Evolutionary conservation across 2,888 invertebrate genomes (phyloP).

Genomic region (Itoplectis maculator): DNA sequence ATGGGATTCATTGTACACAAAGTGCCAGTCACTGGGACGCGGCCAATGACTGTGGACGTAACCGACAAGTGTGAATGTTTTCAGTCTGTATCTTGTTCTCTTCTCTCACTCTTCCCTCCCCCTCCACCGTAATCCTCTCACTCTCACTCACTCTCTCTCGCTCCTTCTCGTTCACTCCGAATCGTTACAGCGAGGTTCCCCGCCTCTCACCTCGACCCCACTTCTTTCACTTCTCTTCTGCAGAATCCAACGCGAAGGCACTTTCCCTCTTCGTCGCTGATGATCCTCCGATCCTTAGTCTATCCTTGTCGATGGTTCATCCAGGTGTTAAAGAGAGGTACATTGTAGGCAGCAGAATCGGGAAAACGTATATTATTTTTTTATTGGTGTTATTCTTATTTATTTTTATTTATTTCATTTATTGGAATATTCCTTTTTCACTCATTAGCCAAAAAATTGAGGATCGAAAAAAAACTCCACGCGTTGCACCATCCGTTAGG

Average conservation of each 20-base stretch:
- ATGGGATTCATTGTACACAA: not conserved
- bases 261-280: conserved; percentile 16
- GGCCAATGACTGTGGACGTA: conserved; percentile 2
- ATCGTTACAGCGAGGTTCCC: conserved; percentile 18
- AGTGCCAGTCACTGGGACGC: not conserved
- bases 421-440: not conserved
- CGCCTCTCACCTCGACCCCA: conserved; percentile 22
- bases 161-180: not conserved
- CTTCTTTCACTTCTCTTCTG: conserved; percentile 18
- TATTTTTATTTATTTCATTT: too few relatives aligned
- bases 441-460: too few relatives aligned
- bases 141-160: not conserved
- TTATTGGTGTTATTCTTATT: not conserved
- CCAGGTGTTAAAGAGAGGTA: conserved; percentile 16
- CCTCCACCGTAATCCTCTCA: too few relatives aligned
- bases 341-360: not conserved
- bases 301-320: conserved; percentile 11
- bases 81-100: not conserved
- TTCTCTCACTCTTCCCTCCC: not conserved
- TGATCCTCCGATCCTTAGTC: not conserved
- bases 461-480: too few relatives aligned
- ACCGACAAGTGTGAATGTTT: conserved; percentile 7
- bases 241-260: conserved; percentile 1
- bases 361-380: not conserved
- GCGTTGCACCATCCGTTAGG: too few relatives aligned